Percentiles rank a stretch among this genome's conserved stretches.
Evolutionary conservation across 2,888 invertebrate genomes (phyloP).

Genomic region (Apamea monoglypha): DNA sequence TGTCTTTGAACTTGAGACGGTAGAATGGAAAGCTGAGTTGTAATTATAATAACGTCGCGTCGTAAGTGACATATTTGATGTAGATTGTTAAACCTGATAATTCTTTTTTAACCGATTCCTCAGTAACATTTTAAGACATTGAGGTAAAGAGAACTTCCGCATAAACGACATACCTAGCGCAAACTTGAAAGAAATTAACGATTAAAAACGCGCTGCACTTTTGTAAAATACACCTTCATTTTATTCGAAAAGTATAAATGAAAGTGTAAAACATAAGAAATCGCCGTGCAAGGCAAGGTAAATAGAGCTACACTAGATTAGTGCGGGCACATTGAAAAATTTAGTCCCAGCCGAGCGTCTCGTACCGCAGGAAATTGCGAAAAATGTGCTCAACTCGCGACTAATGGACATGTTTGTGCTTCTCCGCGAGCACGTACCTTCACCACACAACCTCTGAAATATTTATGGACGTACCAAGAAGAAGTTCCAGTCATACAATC

Average conservation of each 20-base stretch:
- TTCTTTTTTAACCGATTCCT: neutral
- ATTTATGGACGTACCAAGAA: slow-evolving; percentile 46
- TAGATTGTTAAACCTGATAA: neutral
- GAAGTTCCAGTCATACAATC: slow-evolving; percentile 25
- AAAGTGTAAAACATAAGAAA: slow-evolving; percentile 62
- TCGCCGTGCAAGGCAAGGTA: slow-evolving; percentile 63
- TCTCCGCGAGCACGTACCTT: slow-evolving; percentile 29
- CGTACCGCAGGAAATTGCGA: slow-evolving; percentile 74
- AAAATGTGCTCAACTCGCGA: slow-evolving; percentile 73
- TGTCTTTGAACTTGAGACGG: neutral
- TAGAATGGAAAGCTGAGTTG: neutral
- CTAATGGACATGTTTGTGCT: slow-evolving; percentile 74
- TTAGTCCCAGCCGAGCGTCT: slow-evolving; percentile 58
- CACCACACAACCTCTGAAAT: slow-evolving; percentile 51
- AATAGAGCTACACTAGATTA: slow-evolving; percentile 72
- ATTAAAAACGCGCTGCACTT: neutral
- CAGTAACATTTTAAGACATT: neutral
- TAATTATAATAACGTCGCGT: neutral
- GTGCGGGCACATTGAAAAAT: slow-evolving; percentile 73
- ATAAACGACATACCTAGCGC: neutral
- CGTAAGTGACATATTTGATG: neutral
- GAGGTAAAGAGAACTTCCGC: neutral
- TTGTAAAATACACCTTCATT: neutral
- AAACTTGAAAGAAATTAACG: neutral
- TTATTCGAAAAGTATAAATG: neutral